Conservation (phyloP, 2,888 invertebrate species). For the Sarcophaga caerulescens region DNA sequence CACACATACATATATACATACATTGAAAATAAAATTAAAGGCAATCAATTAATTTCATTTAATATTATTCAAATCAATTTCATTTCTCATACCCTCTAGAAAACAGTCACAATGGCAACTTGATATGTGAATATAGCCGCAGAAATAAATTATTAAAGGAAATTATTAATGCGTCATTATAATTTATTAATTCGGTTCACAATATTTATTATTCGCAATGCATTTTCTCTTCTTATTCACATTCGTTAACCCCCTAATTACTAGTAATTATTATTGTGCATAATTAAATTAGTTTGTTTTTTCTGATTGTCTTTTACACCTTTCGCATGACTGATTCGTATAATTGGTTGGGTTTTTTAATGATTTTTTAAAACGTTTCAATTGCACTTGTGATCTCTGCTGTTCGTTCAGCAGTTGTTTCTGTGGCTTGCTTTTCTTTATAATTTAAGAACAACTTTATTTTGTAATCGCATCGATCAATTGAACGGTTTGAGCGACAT, state of each 20-base stretch:
- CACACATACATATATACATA: too few species aligned
- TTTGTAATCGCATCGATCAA: constrained; percentile 31
- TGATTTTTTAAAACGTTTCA: neutral
- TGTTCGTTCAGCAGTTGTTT: neutral
- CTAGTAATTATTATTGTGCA: constrained; percentile 44
- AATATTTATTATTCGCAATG: neutral
- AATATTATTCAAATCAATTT: constrained; percentile 38
- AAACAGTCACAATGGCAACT: neutral
- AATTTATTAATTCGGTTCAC: neutral
- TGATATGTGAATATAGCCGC: neutral
- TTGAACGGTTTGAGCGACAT: neutral
- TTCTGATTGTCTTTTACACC: constrained; percentile 50
- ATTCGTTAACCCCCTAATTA: constrained; percentile 32
- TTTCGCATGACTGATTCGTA: constrained; percentile 36
- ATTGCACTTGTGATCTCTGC: neutral
- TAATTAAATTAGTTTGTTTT: constrained; percentile 58
- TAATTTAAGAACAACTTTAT: constrained; percentile 33
- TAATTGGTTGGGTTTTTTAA: constrained; percentile 25
- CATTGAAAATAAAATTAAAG: neutral
- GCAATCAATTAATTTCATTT: constrained; percentile 28
- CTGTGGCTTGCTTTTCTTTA: neutral
- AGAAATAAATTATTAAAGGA: constrained; percentile 38
- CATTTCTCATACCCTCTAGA: neutral
- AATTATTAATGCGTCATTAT: constrained; percentile 55
- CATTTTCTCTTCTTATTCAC: neutral